A percentile compares a stretch with the other conserved stretches of the same genome.
Conservation (phyloP, 1,140 invertebrate species). For the Elysia chlorotica region DNA sequence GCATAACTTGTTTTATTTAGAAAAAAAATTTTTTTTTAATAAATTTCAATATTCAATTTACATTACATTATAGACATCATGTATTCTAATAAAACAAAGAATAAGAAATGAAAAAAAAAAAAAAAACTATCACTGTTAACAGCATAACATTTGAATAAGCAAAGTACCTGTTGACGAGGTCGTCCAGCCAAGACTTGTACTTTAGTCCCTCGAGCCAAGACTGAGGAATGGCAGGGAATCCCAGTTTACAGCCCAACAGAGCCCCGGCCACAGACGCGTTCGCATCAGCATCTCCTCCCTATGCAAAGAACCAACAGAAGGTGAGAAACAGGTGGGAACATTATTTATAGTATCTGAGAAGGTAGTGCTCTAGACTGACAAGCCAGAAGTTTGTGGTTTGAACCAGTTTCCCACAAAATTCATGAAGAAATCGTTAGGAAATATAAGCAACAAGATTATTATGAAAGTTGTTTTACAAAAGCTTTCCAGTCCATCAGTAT, state of each 20-base stretch:
- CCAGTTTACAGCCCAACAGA: conserved; percentile 55
- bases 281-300: conserved; percentile 58
- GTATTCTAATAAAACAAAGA: background rate
- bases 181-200: conserved; percentile 50
- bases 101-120: background rate
- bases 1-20: too few species aligned
- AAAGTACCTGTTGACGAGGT: conserved; percentile 43
- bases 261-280: conserved; percentile 56
- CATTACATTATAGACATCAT: too few species aligned
- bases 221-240: conserved; percentile 46
- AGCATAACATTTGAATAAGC: background rate
- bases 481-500: too few species aligned
- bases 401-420: background rate
- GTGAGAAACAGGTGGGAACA: background rate
- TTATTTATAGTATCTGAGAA: background rate
- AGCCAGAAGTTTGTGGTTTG: background rate
- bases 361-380: background rate
- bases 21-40: too few species aligned
- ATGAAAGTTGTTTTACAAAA: too few species aligned
- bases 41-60: too few species aligned
- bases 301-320: background rate
- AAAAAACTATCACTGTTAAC: background rate
- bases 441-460: too few species aligned
- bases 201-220: conserved; percentile 46
- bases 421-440: background rate